Percentiles rank a stretch among this genome's conserved stretches.
Evolutionary conservation across 2,888 invertebrate genomes (phyloP).

Genomic region (Thecophora atra): DNA sequence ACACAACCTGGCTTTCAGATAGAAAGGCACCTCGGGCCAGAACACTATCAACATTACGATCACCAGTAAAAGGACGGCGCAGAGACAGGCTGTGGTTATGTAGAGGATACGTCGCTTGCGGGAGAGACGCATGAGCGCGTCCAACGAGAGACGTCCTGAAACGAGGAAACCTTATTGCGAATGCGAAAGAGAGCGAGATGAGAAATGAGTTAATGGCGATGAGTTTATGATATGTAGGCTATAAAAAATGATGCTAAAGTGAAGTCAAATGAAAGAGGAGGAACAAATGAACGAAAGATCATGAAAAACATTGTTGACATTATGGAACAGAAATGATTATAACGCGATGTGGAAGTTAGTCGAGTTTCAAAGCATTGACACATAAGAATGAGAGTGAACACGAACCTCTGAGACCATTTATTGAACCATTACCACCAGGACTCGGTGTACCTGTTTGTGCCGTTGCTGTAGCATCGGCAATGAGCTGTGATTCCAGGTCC

Average conservation of each 20-base stretch:
- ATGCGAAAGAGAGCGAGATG: slow-evolving; percentile 31
- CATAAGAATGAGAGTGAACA: not conserved
- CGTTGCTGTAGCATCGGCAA: slow-evolving; percentile 44
- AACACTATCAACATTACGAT: slow-evolving; percentile 61
- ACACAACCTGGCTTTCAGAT: slow-evolving; percentile 62
- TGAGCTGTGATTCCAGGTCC: slow-evolving; percentile 52
- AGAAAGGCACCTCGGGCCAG: slow-evolving; percentile 65
- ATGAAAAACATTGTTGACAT: too few species aligned
- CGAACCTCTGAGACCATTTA: slow-evolving; percentile 58
- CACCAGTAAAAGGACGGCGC: slow-evolving; percentile 60
- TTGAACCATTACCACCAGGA: slow-evolving; percentile 51
- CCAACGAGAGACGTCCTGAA: slow-evolving; percentile 61
- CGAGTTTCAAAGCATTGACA: not conserved
- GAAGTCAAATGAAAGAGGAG: not conserved
- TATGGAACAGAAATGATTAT: too few species aligned
- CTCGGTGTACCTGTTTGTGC: slow-evolving; percentile 42
- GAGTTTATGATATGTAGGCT: slow-evolving; percentile 10
- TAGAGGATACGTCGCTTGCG: slow-evolving; percentile 62
- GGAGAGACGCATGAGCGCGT: slow-evolving; percentile 60
- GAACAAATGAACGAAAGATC: not conserved
- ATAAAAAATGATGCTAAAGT: not conserved
- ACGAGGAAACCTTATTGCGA: slow-evolving; percentile 55
- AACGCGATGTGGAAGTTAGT: too few species aligned
- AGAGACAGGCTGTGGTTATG: slow-evolving; percentile 60
- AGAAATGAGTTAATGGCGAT: slow-evolving; percentile 34